phyloP scores from a whole-genome alignment of 2,888 invertebrate genomes.

The Oxystoma pomonae region DNA sequence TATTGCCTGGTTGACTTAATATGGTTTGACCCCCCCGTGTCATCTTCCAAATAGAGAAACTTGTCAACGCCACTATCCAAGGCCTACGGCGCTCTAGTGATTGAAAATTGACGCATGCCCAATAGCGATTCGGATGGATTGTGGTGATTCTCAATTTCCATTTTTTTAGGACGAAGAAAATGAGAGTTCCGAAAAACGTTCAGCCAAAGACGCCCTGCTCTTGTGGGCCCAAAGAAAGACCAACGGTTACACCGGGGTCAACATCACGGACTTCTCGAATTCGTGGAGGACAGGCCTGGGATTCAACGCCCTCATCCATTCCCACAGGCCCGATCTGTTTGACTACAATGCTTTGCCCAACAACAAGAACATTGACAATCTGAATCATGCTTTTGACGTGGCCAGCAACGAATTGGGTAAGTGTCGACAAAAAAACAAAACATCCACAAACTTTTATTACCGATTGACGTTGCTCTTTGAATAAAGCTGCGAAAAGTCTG shows the following conservation, averaged over 20 bases:
- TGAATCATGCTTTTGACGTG: conserved; percentile 96
- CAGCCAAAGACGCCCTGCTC: conserved; percentile 96
- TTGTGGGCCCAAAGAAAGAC: conserved; percentile 99
- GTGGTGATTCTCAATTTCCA: no score
- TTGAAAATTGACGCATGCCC: no score
- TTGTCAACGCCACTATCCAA: no score
- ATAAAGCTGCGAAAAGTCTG: no score
- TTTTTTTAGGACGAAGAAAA: conserved; percentile 81
- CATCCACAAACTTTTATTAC: no score
- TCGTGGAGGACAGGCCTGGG: conserved; percentile 97
- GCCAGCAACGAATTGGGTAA: conserved; percentile 76
- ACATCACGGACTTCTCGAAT: conserved; percentile 84
- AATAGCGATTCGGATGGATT: no score
- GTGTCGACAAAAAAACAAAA: no score
- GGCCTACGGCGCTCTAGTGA: no score
- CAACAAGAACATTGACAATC: conserved; percentile 85
- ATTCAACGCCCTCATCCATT: conserved; percentile 97
- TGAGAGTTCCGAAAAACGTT: conserved; percentile 95
- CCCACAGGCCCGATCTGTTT: conserved; percentile 94
- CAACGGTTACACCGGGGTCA: conserved; percentile 85
- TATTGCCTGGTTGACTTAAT: no score
- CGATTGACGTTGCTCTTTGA: no score
- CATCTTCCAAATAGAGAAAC: no score
- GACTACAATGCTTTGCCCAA: conserved; percentile 78
- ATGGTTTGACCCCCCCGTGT: no score